A percentile compares a stretch with the other conserved stretches of the same genome.
phyloP scores from a whole-genome alignment of 1,140 invertebrate genomes.

The Ceratoteleas bidentatus region DNA sequence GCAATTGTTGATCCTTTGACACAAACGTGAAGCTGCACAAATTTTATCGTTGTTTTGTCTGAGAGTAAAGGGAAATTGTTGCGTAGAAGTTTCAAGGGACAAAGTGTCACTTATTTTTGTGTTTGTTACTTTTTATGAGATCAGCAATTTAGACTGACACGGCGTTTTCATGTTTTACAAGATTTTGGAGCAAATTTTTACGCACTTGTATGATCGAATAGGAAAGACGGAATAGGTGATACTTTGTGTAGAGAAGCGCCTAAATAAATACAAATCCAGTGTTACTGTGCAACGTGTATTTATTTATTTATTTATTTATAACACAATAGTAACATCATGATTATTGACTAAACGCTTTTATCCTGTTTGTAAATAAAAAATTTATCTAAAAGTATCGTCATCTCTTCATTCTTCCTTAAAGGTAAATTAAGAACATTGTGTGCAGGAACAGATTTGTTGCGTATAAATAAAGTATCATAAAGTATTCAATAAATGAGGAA shows the following conservation, averaged over 20 bases:
- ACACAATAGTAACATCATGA: constrained; percentile 46
- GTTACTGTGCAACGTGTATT: constrained; percentile 60
- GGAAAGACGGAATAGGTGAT: neutral
- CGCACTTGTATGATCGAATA: neutral
- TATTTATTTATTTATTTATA: constrained; percentile 64
- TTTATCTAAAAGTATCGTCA: constrained; percentile 46
- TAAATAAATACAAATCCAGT: constrained; percentile 57
- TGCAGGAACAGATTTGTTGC: constrained; percentile 10
- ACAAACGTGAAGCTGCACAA: constrained; percentile 45
- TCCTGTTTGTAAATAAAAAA: constrained; percentile 63
- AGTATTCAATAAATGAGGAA: constrained; percentile 11
- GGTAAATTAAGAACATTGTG: constrained; percentile 1
- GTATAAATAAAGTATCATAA: constrained; percentile 15
- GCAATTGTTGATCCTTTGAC: constrained; percentile 42
- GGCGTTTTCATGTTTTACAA: neutral
- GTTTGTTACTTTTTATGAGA: constrained; percentile 12
- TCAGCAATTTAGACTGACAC: neutral
- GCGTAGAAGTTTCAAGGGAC: constrained; percentile 32
- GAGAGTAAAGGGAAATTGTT: constrained; percentile 29
- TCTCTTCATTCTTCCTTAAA: constrained; percentile 7
- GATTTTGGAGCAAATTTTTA: constrained; percentile 22
- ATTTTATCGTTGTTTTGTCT: constrained; percentile 60
- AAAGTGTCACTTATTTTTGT: constrained; percentile 55
- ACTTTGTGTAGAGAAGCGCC: constrained; percentile 1
- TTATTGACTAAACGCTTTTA: constrained; percentile 55